phyloP scores from a whole-genome alignment of 2,113 vertebrate species.

The Mugil cephalus region DNA sequence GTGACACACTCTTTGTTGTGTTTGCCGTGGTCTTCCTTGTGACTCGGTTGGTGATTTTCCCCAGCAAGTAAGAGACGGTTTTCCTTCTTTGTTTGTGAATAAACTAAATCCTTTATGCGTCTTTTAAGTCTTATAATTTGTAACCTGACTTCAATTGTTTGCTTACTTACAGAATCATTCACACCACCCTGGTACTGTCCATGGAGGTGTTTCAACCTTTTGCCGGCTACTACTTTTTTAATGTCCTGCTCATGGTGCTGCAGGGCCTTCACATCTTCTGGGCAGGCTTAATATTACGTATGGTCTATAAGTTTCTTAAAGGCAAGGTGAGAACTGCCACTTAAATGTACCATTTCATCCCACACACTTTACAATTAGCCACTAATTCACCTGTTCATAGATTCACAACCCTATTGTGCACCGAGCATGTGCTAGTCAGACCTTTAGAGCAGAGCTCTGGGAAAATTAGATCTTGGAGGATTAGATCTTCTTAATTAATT shows the following conservation, averaged over 20 bases:
- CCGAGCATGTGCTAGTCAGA: too few species aligned
- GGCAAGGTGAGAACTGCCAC: slow-evolving; percentile 86
- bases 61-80: slow-evolving; percentile 85
- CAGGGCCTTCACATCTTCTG: slow-evolving; percentile 93
- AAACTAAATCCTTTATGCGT: background rate
- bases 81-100: background rate
- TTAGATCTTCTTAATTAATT: too few species aligned
- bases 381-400: too few species aligned
- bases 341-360: background rate
- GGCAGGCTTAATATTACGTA: slow-evolving; percentile 90
- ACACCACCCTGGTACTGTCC: slow-evolving; percentile 88
- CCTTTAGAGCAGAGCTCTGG: too few species aligned
- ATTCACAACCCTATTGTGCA: background rate
- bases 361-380: too few species aligned
- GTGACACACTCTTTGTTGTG: slow-evolving; percentile 86
- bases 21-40: slow-evolving; percentile 88
- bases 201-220: slow-evolving; percentile 88
- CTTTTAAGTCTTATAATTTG: too few species aligned
- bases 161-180: slow-evolving; percentile 83
- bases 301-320: slow-evolving; percentile 88
- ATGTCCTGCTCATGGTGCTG: slow-evolving; percentile 86
- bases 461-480: too few species aligned
- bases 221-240: slow-evolving; percentile 92
- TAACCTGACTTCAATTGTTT: background rate
- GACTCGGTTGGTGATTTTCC: slow-evolving; percentile 88